Base-by-base conservation (phyloP, 2,888 invertebrate genomes). In the Cephus spinipes region DNA sequence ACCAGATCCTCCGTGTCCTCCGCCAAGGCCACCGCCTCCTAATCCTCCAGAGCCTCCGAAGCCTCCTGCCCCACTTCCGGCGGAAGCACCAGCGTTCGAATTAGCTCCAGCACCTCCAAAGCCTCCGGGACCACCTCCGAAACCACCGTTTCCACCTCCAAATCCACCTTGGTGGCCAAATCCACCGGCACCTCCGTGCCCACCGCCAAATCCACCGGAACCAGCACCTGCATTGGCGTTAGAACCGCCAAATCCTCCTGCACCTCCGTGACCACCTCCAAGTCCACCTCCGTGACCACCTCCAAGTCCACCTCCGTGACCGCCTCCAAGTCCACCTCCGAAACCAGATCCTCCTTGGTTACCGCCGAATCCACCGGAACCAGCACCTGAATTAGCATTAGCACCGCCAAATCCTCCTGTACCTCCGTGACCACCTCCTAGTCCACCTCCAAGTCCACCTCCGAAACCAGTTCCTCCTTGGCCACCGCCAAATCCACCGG, bases 231-330 rank as follows among this genome's bases (percentile, higher is more conserved):
- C 77, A 34, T 69, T 68, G n/a, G 79, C 77, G 30, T 79, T 78
- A 32, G 74, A 69, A 12, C 83, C 81, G 11, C 80, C 80, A 34
- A 69, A 23, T 36, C 80, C 79, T 33, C 79, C n/a, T 15, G 73
- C 73, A 75, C 69, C 36, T 30, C 74, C 79, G 11, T 82, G 69
- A 1, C 74, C 73, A 4, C 73, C 80, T 12, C 77, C 77, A 36
- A 30, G 33, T 15, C 77, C 79, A 34, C 75, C 73, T 30, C 76
- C 79, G 11, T 82, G 69, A 1, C 77, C 79, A 2, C 74, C 80
- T 12, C 77, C 77, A 40, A 30, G 33, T 12, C 77, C 79, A 1
- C 82, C 74, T 35, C 74, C 74, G 40, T 82, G 69, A 1, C 77
- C 79, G 11, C 74, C 80, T 12, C 77, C 77, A 40, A 30, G 33